Base-by-base conservation (phyloP, 2,797 vertebrate species). In the Nannoperca australis region DNA sequence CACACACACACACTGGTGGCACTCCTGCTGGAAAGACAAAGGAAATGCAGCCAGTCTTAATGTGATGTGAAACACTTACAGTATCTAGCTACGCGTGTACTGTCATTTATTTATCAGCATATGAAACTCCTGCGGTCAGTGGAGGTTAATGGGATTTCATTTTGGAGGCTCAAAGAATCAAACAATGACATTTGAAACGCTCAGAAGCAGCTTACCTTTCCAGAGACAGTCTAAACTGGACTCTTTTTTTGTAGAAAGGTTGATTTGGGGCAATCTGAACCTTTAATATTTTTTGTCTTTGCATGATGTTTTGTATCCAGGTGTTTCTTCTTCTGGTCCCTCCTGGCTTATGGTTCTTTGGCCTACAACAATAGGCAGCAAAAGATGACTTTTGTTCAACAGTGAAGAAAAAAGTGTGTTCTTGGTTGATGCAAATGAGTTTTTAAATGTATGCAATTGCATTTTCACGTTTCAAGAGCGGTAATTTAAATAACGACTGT, bases 1-100 rank as follows among this genome's bases (percentile, higher is more conserved):
- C 67, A 44, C 47, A 42, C 65, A 14, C 72, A 59, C 59, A 44
- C 70, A 20, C 59, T 27, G 24, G 24, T 27, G 2, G 24, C 24
- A 27, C 24, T 1, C 24, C 88, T 85, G 70, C 82, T 91, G 90
- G 76, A 2, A 0, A 34, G 13, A 9, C 55, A 34, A 9, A 17
- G 45, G 32, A 82, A 82, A 1, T 69, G 6, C 74, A 80, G 27
- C 0, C 54, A 12, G 12, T 32, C 13, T 38, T 27, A 7, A n/a
- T 14, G 1, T 44, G 63, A 61, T 38, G 40, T 5, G 13, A 47
- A 38, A 1, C 30, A 18, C 27, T 15, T n/a, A 22, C 34, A n/a
- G 13, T 34, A 17, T 44, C 20, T 12, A 17, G 3, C 27, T 13
- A 0, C n/a, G 2, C 30, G 17, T n/a, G 6, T 5, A 12, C 34